phyloP scores from a whole-genome alignment of 2,888 invertebrate genomes.

The Caenorhabditis angaria region DNA sequence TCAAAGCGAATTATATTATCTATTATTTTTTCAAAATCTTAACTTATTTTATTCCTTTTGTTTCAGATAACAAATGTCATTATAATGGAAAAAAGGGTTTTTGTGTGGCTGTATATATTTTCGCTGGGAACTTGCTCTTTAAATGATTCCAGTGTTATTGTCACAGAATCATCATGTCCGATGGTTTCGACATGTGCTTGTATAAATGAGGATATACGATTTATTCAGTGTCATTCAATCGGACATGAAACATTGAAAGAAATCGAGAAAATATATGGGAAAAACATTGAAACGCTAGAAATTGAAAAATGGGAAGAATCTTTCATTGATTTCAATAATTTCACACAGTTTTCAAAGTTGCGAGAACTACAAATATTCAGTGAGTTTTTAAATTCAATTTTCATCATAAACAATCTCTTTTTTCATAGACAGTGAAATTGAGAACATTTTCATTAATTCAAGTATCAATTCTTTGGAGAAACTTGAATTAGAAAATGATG shows the following conservation, averaged over 20 bases:
- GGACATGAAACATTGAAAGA: conserved; percentile 10
- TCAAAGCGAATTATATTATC: conserved; percentile 6
- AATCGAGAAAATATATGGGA: conserved; percentile 18
- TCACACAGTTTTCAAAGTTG: conserved; percentile 10
- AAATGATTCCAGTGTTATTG: neutral
- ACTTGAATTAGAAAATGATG: conserved; percentile 8
- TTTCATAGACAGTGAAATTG: conserved; percentile 26
- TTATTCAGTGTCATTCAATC: conserved; percentile 23
- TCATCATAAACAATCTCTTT: too few species aligned
- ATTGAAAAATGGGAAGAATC: conserved; percentile 15
- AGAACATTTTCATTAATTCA: conserved; percentile 13
- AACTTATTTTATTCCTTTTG: conserved; percentile 1
- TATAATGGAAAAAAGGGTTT: neutral
- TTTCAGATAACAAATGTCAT: conserved; percentile 1
- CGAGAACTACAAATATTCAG: too few species aligned
- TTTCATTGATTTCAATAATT: conserved; percentile 18
- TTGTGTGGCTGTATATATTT: neutral
- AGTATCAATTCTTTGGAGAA: neutral
- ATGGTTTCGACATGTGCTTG: conserved; percentile 27
- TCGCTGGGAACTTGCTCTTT: neutral
- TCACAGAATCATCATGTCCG: conserved; percentile 14
- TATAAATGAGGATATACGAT: conserved; percentile 11
- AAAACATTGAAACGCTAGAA: conserved; percentile 14
- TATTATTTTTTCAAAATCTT: conserved; percentile 3
- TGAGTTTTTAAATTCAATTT: neutral